Base-by-base conservation (phyloP, 2,113 vertebrate species). In the Mus musculus region DNA sequence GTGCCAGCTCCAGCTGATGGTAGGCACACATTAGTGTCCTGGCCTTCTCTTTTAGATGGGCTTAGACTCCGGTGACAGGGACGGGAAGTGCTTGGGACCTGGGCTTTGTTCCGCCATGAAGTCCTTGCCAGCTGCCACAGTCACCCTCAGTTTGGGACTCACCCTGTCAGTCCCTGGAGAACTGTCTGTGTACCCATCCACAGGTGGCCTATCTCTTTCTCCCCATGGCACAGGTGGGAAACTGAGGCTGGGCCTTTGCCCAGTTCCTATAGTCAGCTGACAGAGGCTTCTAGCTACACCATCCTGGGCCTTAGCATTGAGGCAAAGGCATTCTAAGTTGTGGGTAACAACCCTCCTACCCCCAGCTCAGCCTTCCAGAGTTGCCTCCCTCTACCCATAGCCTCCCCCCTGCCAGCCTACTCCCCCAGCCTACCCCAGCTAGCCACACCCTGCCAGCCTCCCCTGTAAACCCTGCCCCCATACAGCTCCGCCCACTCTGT, bases 81-180 rank as follows among this genome's bases (percentile, higher is more conserved):
- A 59, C 1, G 26, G 26, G n/a, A 26, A 2, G 5, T 7, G 19
- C 33, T 7, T 7, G 42, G 33, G 90, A 49, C 26, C 2, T 14
- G 1, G 2, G 20, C 9, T 9, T 28, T 81, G 2, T 39, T 61
- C 81, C 0, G 7, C 69, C 1, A 0, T 2, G 42, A n/a, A 0
- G 54, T 33, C 61, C 46, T 1, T 1, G 17, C 67, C 59, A 13
- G n/a, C 33, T 88, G 13, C 19, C 42, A 24, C 0, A 5, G 52
- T 16, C 1, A 0, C 69, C 67, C 80, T 59, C 85, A 19, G 69
- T 49, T 24, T 1, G 30, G 54, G 80, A 17, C 24, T 13, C 6
- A 0, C n/a, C 54, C 76, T 42, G 30, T 28, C 86, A 61, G 28
- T 3, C 52, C 75, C 88, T 12, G 61, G 36, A 56, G 6, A 46